These are phyloP conservation scores for Meles meles DNA, from an alignment of 2,113 vertebrate genomes.

Conservation along the genomic window DNA sequence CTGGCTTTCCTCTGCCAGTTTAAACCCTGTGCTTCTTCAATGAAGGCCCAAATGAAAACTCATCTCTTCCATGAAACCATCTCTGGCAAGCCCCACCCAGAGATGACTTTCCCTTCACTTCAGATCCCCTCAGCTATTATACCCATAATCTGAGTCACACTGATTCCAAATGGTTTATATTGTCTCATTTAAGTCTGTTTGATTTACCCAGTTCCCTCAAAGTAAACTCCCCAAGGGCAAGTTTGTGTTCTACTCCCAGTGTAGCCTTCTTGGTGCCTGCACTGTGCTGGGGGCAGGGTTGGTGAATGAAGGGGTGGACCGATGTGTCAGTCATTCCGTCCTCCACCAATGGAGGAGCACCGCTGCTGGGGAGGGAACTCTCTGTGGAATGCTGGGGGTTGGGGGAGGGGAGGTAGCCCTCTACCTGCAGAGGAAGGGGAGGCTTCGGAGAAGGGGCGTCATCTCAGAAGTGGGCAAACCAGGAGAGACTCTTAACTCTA, in stretches of 20 bases:
- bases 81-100: background rate
- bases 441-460: background rate
- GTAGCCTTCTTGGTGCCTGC: background rate
- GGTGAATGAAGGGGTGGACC: background rate
- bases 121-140: slow-evolving; percentile 25
- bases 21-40: slow-evolving; percentile 37
- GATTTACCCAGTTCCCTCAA: slow-evolving; percentile 47
- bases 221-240: slow-evolving; percentile 33
- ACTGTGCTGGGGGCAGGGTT: background rate
- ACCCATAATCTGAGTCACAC: slow-evolving; percentile 27
- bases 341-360: background rate
- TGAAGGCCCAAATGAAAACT: slow-evolving; percentile 14
- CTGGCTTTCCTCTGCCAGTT: slow-evolving; percentile 18
- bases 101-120: background rate
- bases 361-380: too few relatives aligned
- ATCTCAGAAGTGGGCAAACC: background rate
- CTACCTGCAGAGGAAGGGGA: background rate
- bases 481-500: background rate
- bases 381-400: background rate
- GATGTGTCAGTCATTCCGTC: background rate
- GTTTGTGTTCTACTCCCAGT: background rate
- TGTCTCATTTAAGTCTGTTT: slow-evolving; percentile 45
- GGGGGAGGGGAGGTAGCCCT: background rate
- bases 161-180: slow-evolving; percentile 10
- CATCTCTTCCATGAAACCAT: slow-evolving; percentile 58